Conservation (phyloP, 2,797 vertebrate species). For the Thaleichthys pacificus region DNA sequence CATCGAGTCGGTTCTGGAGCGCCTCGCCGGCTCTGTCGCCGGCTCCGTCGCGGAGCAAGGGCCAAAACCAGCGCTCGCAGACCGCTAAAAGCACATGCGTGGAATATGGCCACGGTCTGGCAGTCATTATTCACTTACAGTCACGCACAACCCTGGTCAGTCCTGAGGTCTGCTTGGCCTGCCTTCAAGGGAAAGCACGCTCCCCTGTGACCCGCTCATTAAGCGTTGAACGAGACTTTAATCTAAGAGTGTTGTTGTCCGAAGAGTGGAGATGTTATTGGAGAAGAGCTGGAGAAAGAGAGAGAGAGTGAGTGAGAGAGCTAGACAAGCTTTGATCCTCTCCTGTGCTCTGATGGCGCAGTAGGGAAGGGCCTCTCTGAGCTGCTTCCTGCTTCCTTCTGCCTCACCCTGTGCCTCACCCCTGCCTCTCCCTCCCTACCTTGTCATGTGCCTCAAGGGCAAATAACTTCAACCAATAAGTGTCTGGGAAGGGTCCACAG, state of each 20-base stretch:
- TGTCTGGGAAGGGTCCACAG: slow-evolving; percentile 52
- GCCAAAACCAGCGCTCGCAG: slow-evolving; percentile 47
- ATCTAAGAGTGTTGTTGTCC: slow-evolving; percentile 23
- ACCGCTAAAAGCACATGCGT: slow-evolving; percentile 38
- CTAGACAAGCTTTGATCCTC: slow-evolving; percentile 49
- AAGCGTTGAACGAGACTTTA: background rate
- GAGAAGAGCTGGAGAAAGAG: background rate
- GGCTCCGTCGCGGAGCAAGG: slow-evolving; percentile 51
- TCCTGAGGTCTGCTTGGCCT: background rate
- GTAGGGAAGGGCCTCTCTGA: slow-evolving; percentile 9
- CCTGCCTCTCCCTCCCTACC: too few relatives aligned
- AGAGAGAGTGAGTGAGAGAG: too few relatives aligned
- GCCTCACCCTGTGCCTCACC: slow-evolving; percentile 38
- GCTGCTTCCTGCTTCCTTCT: too few relatives aligned
- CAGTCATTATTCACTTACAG: slow-evolving; percentile 12
- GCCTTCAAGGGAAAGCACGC: background rate
- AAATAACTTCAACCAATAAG: slow-evolving; percentile 56
- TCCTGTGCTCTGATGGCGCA: slow-evolving; percentile 53
- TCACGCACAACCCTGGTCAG: background rate
- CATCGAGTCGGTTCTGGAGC: slow-evolving; percentile 67
- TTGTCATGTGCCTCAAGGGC: slow-evolving; percentile 34
- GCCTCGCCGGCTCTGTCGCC: slow-evolving; percentile 42
- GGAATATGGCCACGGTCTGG: slow-evolving; percentile 1
- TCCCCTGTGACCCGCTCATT: background rate
- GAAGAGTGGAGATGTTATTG: slow-evolving; percentile 28